Percentiles rank a stretch among this genome's conserved stretches.
Evolutionary conservation across 2,113 vertebrate species (phyloP).

Genomic region (Gavialis gangeticus): DNA sequence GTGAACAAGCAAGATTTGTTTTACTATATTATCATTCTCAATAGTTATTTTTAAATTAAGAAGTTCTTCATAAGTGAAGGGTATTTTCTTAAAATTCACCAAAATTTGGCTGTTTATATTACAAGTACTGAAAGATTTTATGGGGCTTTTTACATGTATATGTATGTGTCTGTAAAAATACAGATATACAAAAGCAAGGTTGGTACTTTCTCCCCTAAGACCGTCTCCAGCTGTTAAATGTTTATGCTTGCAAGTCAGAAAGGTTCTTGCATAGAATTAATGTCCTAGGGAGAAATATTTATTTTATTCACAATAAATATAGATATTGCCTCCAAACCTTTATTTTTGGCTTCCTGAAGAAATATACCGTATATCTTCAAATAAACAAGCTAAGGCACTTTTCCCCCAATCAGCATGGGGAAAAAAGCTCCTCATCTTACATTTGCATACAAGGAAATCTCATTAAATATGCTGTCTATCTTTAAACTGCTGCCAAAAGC

Average conservation of each 20-base stretch:
- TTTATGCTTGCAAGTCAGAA: neutral
- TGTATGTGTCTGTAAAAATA: too few relatives aligned
- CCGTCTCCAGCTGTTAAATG: neutral
- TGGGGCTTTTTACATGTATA: neutral
- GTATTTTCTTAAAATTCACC: neutral
- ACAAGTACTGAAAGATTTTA: neutral
- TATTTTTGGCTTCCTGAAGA: neutral
- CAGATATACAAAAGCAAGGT: neutral
- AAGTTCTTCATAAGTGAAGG: neutral
- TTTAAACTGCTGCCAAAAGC: too few relatives aligned
- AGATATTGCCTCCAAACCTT: neutral
- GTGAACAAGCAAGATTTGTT: neutral
- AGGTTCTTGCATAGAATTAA: neutral
- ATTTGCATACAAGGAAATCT: too few relatives aligned
- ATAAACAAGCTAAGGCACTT: too few relatives aligned
- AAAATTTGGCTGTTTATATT: neutral
- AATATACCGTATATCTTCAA: neutral
- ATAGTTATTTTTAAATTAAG: neutral
- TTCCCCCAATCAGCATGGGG: too few relatives aligned
- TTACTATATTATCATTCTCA: neutral
- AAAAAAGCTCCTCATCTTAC: too few relatives aligned
- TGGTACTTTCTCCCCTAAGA: neutral
- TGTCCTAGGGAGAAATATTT: neutral
- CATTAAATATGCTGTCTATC: too few relatives aligned
- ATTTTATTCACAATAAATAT: neutral